Evolutionary conservation across 2,888 invertebrate genomes (phyloP), one percentile per base, ranked within the genome.

Genomic region (Hipparchia sbordonii): DNA sequence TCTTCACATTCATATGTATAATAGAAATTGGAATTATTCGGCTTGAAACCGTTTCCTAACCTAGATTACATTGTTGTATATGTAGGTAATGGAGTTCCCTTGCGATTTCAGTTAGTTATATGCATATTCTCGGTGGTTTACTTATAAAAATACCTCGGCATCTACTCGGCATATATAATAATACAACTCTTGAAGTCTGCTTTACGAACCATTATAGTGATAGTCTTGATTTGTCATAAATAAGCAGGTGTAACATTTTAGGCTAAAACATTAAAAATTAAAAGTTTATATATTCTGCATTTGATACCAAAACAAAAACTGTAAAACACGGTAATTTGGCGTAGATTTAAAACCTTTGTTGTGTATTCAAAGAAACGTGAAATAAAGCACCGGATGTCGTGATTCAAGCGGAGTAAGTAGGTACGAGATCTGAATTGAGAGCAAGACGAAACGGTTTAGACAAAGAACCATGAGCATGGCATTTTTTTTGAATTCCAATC

Each of bases 321-420:
- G 48, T 45, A 71, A 72, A 74, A 71, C 61, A 71, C 61, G 61
- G 69, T 69, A 73, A 72, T 72, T 72, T 73, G 60, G 72, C 67
- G 13, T 45, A 66, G 72, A 71, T 72, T 13, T 72, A 68, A 76
- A 72, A 69, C 75, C 72, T 74, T 76, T 74, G 70, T 73, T 63
- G 56, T 71, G 61, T 77, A 72, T 76, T 78, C 75, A 73, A 76
- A 76, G 76, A 74, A 74, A 69, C 68, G 72, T 70, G 71, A 85
- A 84, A 86, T 84, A 89, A 89, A 84, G 82, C 82, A 84, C 90
- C 91, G 90, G 90, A 91, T 90, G 89, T 87, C 86, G 84, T 84
- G 85, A 84, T 82, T 85, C 84, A 84, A 81, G 82, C 83, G 82
- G 81, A 48, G 1, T 39, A 39, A 75, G 6, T 56, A 52, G 52